Base-by-base conservation (phyloP, 92 coral and sea anemone genomes). In the Phenganax stokvisi region DNA sequence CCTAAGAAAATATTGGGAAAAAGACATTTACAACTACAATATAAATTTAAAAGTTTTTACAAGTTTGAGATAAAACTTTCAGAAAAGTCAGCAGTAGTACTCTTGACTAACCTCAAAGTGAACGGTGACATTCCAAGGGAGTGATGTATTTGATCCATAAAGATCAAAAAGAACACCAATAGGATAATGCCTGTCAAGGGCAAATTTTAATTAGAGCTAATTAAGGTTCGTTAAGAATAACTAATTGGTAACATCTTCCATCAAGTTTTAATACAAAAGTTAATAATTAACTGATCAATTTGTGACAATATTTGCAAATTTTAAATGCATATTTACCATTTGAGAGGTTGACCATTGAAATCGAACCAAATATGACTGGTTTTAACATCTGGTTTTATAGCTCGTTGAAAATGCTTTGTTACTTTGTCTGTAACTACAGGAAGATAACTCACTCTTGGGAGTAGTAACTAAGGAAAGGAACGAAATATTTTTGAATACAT, bases 91-190 rank as follows among this genome's bases (percentile, higher is more conserved):
- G 65, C 27, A 13, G 27, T 59, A 59, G 16, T 10, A 54, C 12
- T 17, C n/a, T 20, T 31, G 12, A 13, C 11, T 56, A 82, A 94
- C 98, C 98, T 94, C 97, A 72, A 94, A 94, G 60, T 94, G 98
- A 13, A 94, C 98, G 9, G 98, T 94, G 2, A 94, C 88, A 82
- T 94, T 92, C 98, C 98, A 94, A 47, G 98, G 98, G 11, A 94
- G 83, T 10, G 92, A 94, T 57, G 92, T 97, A 25, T 97, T 81
- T 54, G 98, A 94, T 12, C 98, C 98, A 84, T 90, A 85, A 59
- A 94, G 85, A 73, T 94, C 98, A 87, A 94, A 94, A 74, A 94
- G 78, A 9, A 94, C 98, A 56, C 98, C 98, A 84, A 94, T 94
- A 0, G 98, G 98, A 74, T 94, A 92, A 82, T 94, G 98, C 98